Conservation (phyloP, 2,113 vertebrate genomes). For the Aphyosemion australe region DNA sequence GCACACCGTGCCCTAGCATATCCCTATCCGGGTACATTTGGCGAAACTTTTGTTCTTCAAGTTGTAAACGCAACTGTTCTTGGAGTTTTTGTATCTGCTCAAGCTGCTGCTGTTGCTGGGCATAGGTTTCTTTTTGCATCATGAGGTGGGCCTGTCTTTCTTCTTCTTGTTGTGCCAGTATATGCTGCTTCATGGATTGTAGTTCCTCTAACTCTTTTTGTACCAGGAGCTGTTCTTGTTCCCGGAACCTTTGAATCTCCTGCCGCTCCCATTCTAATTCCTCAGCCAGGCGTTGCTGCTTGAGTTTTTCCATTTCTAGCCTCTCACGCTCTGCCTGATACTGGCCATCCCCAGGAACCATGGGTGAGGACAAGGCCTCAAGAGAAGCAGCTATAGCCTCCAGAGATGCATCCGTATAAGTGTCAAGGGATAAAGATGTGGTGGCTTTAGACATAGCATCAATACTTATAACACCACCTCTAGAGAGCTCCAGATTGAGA, state of each 20-base stretch:
- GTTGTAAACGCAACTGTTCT: slow-evolving; percentile 92
- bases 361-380: slow-evolving; percentile 83
- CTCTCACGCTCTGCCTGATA: slow-evolving; percentile 92
- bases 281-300: slow-evolving; percentile 95
- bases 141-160: slow-evolving; percentile 96
- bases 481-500: slow-evolving; percentile 81
- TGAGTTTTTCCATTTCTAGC: slow-evolving; percentile 95
- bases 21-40: slow-evolving; percentile 80
- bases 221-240: slow-evolving; percentile 95
- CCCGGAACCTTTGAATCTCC: slow-evolving; percentile 96
- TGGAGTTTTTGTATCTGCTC: slow-evolving; percentile 98
- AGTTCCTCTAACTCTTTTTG: slow-evolving; percentile 97
- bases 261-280: slow-evolving; percentile 97
- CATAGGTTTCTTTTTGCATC: slow-evolving; percentile 97
- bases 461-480: slow-evolving; percentile 72
- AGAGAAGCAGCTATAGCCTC: slow-evolving; percentile 88
- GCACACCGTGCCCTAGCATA: slow-evolving; percentile 60
- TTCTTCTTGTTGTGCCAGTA: slow-evolving; percentile 93
- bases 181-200: slow-evolving; percentile 96
- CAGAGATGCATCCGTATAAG: slow-evolving; percentile 85
- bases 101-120: slow-evolving; percentile 94
- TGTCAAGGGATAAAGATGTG: slow-evolving; percentile 84
- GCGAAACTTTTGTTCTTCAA: slow-evolving; percentile 91
- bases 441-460: slow-evolving; percentile 72
- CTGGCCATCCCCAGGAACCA: slow-evolving; percentile 89